Conservation (phyloP, 2,888 invertebrate species). For the Psococerastis gibbosa region DNA sequence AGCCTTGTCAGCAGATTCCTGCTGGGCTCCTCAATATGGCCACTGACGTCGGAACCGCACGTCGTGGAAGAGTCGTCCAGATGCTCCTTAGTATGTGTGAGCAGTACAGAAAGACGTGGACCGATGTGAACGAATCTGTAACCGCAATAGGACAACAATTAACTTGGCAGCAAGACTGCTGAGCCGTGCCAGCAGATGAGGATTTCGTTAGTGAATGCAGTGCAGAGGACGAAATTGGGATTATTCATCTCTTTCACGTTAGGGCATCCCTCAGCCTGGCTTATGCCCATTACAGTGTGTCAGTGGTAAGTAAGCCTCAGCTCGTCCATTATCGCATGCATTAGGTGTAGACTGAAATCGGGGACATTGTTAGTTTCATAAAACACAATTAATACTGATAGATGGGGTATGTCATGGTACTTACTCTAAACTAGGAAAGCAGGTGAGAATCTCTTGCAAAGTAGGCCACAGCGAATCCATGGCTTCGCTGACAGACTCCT, state of each 20-base stretch:
- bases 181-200: background rate
- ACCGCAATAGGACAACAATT: conserved; percentile 10
- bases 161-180: conserved; percentile 5
- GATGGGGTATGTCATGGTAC: too few relatives aligned
- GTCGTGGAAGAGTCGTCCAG: background rate
- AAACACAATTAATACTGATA: too few relatives aligned
- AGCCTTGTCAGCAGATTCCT: background rate
- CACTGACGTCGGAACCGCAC: background rate
- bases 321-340: too few relatives aligned
- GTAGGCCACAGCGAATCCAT: conserved; percentile 31
- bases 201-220: conserved; percentile 7
- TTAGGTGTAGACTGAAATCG: too few relatives aligned
- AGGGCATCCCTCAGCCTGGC: too few relatives aligned
- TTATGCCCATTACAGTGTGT: too few relatives aligned
- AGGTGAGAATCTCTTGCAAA: conserved; percentile 32
- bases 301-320: too few relatives aligned
- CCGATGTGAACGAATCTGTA: conserved; percentile 34
- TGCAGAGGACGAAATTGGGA: background rate
- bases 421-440: conserved; percentile 31
- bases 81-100: conserved; percentile 18
- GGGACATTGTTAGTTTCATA: too few relatives aligned
- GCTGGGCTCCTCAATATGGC: background rate
- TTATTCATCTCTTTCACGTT: too few relatives aligned
- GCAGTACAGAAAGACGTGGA: conserved; percentile 33
- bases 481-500: conserved; percentile 30